A percentile compares a stretch with the other conserved stretches of the same genome.
phyloP scores from a whole-genome alignment of 2,113 vertebrate genomes.

The Semnopithecus entellus region DNA sequence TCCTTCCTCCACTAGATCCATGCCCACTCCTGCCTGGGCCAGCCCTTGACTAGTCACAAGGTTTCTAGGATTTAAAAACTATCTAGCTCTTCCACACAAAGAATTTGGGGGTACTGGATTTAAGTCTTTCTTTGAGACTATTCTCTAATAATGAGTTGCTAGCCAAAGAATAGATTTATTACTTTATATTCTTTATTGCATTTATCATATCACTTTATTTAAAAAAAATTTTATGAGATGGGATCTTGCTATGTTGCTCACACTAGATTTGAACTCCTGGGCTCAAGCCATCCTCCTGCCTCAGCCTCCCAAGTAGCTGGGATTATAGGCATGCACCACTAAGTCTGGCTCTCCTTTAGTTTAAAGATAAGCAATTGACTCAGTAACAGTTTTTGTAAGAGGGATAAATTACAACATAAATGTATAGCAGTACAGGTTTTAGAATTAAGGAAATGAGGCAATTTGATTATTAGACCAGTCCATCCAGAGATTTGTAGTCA shows the following conservation, averaged over 20 bases:
- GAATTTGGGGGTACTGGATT: background rate
- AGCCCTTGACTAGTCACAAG: background rate
- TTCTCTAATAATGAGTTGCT: background rate
- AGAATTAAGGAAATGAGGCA: background rate
- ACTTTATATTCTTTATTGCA: background rate
- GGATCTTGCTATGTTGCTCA: too few relatives aligned
- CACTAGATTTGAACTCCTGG: too few relatives aligned
- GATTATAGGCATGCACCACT: too few relatives aligned
- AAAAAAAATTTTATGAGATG: too few relatives aligned
- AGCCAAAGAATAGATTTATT: background rate
- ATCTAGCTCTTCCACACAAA: background rate
- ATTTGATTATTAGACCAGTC: background rate
- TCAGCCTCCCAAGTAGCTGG: too few relatives aligned
- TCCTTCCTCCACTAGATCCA: background rate
- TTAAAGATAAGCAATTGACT: background rate
- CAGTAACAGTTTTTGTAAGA: background rate
- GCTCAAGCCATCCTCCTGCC: too few relatives aligned
- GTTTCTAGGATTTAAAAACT: background rate
- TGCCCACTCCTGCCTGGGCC: background rate
- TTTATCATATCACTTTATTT: background rate
- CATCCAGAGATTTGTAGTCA: background rate
- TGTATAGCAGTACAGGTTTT: background rate
- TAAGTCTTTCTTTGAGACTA: background rate
- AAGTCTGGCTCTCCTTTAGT: background rate
- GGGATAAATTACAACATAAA: background rate